Percentiles rank a stretch among this genome's conserved stretches.
Evolutionary conservation across 2,113 vertebrate species (phyloP).

Genomic region (Nerophis lumbriciformis): DNA sequence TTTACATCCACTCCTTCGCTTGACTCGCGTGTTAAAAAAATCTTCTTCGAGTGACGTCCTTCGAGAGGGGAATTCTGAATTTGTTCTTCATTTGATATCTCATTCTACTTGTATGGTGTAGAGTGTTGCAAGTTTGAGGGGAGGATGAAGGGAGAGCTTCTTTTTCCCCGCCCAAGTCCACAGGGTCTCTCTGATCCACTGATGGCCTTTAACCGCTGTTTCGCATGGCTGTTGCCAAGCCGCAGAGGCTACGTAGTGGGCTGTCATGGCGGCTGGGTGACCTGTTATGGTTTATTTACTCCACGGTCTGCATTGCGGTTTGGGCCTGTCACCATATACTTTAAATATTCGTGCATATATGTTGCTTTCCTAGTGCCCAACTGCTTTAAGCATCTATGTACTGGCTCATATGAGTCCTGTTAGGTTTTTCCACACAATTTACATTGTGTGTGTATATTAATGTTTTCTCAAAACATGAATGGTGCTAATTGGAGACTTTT

Average conservation of each 20-base stretch:
- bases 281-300: constrained; percentile 33
- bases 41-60: neutral
- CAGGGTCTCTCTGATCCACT: constrained; percentile 20
- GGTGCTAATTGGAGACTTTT: no score
- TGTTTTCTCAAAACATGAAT: no score
- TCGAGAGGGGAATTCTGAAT: constrained; percentile 8
- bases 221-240: constrained; percentile 22
- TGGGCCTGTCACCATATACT: neutral
- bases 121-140: constrained; percentile 8
- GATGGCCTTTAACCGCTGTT: constrained; percentile 52
- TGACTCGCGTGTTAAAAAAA: neutral
- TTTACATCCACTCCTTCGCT: constrained; percentile 5
- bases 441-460: no score
- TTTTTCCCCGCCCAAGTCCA: constrained; percentile 11
- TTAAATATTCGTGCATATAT: no score
- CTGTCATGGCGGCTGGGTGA: constrained; percentile 24
- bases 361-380: no score
- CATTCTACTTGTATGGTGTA: constrained; percentile 22
- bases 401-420: neutral
- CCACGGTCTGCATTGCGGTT: constrained; percentile 3
- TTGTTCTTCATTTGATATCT: constrained; percentile 22
- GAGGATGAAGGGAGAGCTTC: constrained; percentile 4
- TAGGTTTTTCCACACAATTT: no score
- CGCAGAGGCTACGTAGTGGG: constrained; percentile 30
- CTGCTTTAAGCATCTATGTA: neutral